phyloP scores from a whole-genome alignment of 2,113 vertebrate species.

The Guaruba guarouba region DNA sequence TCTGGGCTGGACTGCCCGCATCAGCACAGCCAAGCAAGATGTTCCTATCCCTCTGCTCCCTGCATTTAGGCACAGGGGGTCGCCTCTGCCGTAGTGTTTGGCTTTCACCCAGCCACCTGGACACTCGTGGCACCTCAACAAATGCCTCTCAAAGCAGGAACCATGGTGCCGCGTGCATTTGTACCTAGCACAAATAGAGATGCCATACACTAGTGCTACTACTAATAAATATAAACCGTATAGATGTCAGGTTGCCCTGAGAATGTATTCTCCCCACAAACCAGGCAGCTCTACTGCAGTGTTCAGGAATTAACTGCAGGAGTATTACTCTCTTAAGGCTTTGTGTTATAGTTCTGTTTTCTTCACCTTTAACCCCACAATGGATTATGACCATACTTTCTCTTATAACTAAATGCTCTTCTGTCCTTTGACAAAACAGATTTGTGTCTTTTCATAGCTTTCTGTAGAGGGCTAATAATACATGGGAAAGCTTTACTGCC shows the following conservation, averaged over 20 bases:
- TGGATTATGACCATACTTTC: constrained; percentile 53
- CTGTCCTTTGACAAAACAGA: constrained; percentile 68
- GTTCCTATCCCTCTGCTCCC: not conserved
- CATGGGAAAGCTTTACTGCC: constrained; percentile 52
- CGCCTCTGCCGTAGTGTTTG: fast-evolving
- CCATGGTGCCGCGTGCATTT: fast-evolving
- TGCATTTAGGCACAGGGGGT: fast-evolving
- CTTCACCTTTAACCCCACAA: constrained; percentile 52
- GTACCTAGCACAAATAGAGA: not conserved
- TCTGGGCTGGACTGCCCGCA: not conserved
- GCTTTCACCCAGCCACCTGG: fast-evolving
- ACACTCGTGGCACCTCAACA: not conserved
- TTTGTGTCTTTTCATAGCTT: constrained; percentile 71
- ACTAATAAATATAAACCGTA: not conserved
- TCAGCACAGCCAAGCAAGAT: not conserved
- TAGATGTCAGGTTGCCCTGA: not conserved
- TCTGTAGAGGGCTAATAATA: constrained; percentile 68
- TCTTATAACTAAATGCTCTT: constrained; percentile 66
- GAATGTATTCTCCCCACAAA: not conserved
- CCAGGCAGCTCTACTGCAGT: not conserved
- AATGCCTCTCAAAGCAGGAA: not conserved
- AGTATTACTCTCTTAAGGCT: constrained; percentile 39
- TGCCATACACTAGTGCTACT: not conserved
- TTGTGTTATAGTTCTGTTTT: constrained; percentile 59
- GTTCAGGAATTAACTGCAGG: constrained; percentile 10